Evolutionary conservation across 2,888 invertebrate species (phyloP).

Genomic region (Conistra vaccinii): DNA sequence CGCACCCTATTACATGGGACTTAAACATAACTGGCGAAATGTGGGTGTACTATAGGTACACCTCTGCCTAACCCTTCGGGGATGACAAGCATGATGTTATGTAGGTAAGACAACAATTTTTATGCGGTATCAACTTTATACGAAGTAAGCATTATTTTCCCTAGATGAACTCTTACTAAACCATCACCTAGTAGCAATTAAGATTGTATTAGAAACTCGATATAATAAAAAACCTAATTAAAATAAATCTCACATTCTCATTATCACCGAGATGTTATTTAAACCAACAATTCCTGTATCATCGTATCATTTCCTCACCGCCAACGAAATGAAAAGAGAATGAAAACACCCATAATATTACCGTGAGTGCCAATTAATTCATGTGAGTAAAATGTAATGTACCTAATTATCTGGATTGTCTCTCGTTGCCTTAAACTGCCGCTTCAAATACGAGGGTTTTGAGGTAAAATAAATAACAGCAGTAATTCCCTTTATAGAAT

Average conservation of each 20-base stretch:
- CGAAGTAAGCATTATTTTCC: too few relatives aligned
- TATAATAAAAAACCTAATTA: too few relatives aligned
- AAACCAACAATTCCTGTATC: constrained; percentile 14
- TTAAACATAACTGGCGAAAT: background rate
- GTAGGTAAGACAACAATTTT: too few relatives aligned
- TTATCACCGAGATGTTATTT: constrained; percentile 21
- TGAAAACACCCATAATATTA: constrained; percentile 59
- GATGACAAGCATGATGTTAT: too few relatives aligned
- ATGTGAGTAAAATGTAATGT: constrained; percentile 61
- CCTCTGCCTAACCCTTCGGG: too few relatives aligned
- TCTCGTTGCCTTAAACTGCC: constrained; percentile 42
- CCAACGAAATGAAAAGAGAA: constrained; percentile 37
- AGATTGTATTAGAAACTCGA: too few relatives aligned
- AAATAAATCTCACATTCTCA: background rate
- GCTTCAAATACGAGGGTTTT: constrained; percentile 24
- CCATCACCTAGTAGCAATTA: too few relatives aligned
- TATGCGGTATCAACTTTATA: too few relatives aligned
- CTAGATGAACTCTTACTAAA: too few relatives aligned
- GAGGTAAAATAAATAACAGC: constrained; percentile 12
- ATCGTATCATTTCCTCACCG: constrained; percentile 24
- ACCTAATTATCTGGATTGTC: constrained; percentile 63
- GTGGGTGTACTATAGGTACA: too few relatives aligned
- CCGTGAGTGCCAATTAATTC: constrained; percentile 67
- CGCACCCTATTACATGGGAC: background rate
- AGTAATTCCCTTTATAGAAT: background rate